phyloP scores from a whole-genome alignment of 2,113 vertebrate genomes.

The Perccottus glenii region DNA sequence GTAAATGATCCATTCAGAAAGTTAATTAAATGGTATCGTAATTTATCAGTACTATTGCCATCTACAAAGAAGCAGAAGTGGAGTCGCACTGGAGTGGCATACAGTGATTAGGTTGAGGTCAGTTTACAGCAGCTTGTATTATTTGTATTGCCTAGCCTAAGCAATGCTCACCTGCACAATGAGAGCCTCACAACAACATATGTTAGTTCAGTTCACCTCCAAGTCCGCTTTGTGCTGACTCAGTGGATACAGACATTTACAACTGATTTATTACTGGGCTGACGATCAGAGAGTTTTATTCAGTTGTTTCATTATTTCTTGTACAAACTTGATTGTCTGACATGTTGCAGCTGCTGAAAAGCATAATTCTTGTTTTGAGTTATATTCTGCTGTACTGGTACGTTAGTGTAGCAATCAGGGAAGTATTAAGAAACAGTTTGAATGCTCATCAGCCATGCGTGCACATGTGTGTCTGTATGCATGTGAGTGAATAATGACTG shows the following conservation, averaged over 20 bases:
- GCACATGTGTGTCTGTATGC: constrained; percentile 32
- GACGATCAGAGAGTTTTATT: too few relatives aligned
- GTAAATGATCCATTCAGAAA: too few relatives aligned
- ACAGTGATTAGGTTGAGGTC: constrained; percentile 4
- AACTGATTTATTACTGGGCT: neutral
- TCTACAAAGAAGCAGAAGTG: too few relatives aligned
- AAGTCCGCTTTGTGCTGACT: constrained; percentile 32
- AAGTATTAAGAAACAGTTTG: constrained; percentile 4
- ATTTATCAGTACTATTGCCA: too few relatives aligned
- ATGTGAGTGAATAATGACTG: constrained; percentile 87
- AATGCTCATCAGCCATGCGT: constrained; percentile 28
- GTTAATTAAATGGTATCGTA: too few relatives aligned
- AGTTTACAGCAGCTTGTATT: constrained; percentile 6
- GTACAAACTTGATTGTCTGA: neutral
- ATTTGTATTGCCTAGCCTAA: constrained; percentile 18
- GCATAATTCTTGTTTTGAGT: neutral
- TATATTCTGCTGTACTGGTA: neutral
- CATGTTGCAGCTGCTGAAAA: neutral
- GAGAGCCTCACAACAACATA: too few relatives aligned
- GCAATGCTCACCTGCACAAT: constrained; percentile 31
- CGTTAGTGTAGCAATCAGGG: constrained; percentile 13
- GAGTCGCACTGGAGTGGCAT: too few relatives aligned
- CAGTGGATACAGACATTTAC: constrained; percentile 10
- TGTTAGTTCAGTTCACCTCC: neutral
- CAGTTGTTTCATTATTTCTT: neutral